Base-by-base conservation (phyloP, 2,113 vertebrate genomes). In the Equus przewalskii region DNA sequence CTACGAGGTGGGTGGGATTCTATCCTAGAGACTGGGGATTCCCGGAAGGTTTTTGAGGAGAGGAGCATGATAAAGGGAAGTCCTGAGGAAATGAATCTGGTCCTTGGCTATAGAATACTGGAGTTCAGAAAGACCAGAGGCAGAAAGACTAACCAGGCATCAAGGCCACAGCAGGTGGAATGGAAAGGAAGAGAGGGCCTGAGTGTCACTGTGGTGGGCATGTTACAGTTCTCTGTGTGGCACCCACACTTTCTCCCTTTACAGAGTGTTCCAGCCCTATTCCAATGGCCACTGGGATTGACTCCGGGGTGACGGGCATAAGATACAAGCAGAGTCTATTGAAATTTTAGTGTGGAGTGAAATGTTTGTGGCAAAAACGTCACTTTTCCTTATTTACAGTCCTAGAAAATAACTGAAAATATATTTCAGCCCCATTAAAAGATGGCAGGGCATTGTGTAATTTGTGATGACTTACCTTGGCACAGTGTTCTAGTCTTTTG, bases 401-500 rank as follows among this genome's bases (percentile, higher is more conserved):
- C 46, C 18, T 54, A 7, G 64, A 93, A 82, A 72, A 67, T 49
- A 67, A 90, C 22, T 67, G 62, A 69, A 91, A 76, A 56, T 84
- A 16, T 15, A 58, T 65, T 49, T 86, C 28, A 33, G 5, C 11
- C 8, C 60, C 51, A 51, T 89, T 65, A 81, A 97, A 79, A 97
- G 90, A 94, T 89, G 90, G 49, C 5, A 3, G 3, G 5, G 15
- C 18, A 33, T 41, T 75, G 49, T 33, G 65, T 60, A 93, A 70
- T 92, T 89, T 94, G 84, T 58, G 14, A 95, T 72, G 36, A 69
- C 1, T 84, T 97, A 70, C 86, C 44, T 92, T 85, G 75, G 94
- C 90, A 87, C 80, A 36, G 58, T 5, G 58, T 82, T 67, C 76
- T 95, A 51, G n/a, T 54, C 82, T 96, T 97, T 93, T 92, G 82